Evolutionary conservation across 2,113 vertebrate genomes (phyloP).

Genomic region (Chaetorhynchus papuensis): DNA sequence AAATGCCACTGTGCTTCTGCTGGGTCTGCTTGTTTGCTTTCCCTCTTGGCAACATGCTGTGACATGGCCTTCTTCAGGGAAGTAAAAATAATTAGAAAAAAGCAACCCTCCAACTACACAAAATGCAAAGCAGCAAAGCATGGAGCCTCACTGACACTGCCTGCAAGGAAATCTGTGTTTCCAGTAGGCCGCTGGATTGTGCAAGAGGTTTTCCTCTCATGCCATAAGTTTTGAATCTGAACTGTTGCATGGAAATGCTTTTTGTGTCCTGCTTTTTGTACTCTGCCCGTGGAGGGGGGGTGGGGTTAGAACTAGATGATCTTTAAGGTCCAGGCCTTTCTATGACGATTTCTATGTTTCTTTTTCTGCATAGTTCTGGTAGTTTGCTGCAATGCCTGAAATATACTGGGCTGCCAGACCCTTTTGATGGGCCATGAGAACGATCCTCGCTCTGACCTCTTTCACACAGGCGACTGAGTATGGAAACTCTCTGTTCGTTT

Average conservation of each 20-base stretch:
- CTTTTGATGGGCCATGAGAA: neutral
- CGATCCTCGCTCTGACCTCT: neutral
- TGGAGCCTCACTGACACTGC: neutral
- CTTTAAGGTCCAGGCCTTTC: neutral
- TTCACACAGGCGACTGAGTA: neutral
- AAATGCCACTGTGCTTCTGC: neutral
- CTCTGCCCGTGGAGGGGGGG: neutral
- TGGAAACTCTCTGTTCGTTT: neutral
- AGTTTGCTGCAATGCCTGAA: neutral
- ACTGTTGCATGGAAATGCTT: neutral
- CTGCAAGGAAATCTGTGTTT: neutral
- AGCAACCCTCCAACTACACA: neutral
- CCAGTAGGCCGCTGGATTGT: neutral
- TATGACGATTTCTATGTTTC: neutral
- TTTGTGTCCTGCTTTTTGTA: neutral
- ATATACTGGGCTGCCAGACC: neutral
- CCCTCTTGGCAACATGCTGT: neutral
- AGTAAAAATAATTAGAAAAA: neutral
- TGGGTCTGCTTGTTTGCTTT: neutral
- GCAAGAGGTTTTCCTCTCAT: neutral
- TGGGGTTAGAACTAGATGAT: neutral
- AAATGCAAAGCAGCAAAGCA: neutral
- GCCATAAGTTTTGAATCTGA: neutral
- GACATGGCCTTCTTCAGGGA: neutral
- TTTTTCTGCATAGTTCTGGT: neutral